These are phyloP conservation scores for Butorides virescens DNA, from an alignment of 2,113 vertebrate genomes.

Conservation along the genomic window DNA sequence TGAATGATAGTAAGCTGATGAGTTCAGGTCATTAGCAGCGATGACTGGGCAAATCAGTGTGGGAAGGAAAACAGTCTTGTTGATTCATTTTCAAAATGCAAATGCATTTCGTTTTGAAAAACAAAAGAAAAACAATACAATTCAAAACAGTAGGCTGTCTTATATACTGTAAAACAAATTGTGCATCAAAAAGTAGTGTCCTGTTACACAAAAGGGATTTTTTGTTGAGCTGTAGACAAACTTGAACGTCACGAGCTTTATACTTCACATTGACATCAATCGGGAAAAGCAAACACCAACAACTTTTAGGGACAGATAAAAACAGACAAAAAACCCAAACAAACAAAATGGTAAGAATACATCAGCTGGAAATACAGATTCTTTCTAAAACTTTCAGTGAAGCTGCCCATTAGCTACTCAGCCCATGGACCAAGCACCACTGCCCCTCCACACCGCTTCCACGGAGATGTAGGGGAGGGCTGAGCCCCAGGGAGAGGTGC, in stretches of 20 bases:
- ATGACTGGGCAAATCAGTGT: not conserved
- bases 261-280: not conserved
- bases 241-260: not conserved
- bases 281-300: not conserved
- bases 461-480: not conserved
- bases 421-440: not conserved
- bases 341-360: not conserved
- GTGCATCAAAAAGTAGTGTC: not conserved
- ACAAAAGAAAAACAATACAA: not conserved
- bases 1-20: not conserved
- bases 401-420: not conserved
- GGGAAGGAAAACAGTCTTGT: not conserved
- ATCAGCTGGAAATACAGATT: not conserved
- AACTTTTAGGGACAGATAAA: not conserved
- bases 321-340: no score
- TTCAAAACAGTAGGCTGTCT: not conserved
- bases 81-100: not conserved
- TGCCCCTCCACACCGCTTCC: not conserved
- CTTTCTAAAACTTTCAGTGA: not conserved
- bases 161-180: not conserved
- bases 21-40: not conserved
- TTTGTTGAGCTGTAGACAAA: not conserved
- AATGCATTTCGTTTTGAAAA: not conserved
- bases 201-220: not conserved
- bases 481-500: no score